Percentiles rank a stretch among this genome's conserved stretches.
phyloP scores from a whole-genome alignment of 1,140 invertebrate genomes.

The Eupristina koningsbergeri region DNA sequence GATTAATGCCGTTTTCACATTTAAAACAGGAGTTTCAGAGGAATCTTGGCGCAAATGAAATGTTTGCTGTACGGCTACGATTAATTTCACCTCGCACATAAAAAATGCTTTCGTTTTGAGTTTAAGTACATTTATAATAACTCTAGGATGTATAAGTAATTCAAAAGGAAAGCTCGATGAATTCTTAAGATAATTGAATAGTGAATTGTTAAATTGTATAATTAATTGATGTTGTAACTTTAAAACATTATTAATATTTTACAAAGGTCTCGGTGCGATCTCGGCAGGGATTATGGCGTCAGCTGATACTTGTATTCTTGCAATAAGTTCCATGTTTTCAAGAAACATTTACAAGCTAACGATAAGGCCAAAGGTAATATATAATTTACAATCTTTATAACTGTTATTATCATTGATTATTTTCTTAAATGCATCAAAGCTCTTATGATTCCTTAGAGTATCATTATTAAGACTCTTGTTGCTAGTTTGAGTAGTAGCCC shows the following conservation, averaged over 20 bases:
- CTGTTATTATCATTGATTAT: not conserved
- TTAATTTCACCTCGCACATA: no score
- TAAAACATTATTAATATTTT: not conserved
- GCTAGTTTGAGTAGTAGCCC: not conserved
- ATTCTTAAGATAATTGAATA: no score
- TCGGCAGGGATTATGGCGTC: conserved; percentile 89
- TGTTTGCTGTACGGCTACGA: no score
- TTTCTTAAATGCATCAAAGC: conserved; percentile 5
- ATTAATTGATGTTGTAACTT: not conserved
- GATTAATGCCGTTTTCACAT: no score
- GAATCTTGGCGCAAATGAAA: no score
- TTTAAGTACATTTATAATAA: no score
- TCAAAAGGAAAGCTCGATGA: no score
- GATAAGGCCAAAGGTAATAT: conserved; percentile 79
- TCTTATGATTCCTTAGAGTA: not conserved
- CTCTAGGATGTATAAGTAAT: no score
- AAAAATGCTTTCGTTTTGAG: no score
- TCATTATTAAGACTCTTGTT: not conserved
- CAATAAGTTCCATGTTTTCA: conserved; percentile 87
- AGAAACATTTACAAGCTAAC: conserved; percentile 85
- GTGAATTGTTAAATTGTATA: no score
- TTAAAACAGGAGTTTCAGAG: no score
- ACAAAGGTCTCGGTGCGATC: conserved; percentile 83
- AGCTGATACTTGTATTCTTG: conserved; percentile 84
- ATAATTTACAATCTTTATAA: not conserved